These are phyloP conservation scores for Netelia virgata DNA, from an alignment of 2,888 invertebrate species.

Conservation along the genomic window DNA sequence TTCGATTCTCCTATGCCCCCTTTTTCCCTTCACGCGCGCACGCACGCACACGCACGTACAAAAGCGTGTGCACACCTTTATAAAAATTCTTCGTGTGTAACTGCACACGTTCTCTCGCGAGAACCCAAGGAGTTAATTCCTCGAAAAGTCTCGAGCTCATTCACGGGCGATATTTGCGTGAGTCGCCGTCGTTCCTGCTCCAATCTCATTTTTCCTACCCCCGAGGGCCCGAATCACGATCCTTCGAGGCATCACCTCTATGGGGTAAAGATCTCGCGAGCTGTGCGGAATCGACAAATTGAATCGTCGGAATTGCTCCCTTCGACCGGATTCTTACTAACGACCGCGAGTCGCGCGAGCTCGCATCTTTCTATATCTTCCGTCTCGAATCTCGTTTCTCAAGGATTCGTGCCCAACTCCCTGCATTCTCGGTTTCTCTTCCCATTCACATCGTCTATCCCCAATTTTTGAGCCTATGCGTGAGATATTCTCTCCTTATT, in stretches of 20 bases:
- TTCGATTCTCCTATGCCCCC: constrained; percentile 52
- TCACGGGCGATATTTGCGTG: constrained; percentile 50
- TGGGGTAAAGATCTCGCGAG: constrained; percentile 68
- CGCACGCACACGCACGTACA: constrained; percentile 40
- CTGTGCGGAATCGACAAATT: constrained; percentile 78
- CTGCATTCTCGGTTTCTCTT: too few relatives aligned
- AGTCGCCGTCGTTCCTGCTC: constrained; percentile 24
- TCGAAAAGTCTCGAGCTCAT: constrained; percentile 34
- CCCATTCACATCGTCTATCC: not conserved
- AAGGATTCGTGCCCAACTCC: not conserved
- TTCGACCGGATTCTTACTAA: constrained; percentile 71
- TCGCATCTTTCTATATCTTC: not conserved
- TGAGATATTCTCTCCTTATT: constrained; percentile 33
- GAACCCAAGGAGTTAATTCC: constrained; percentile 53
- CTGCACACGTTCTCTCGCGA: constrained; percentile 40
- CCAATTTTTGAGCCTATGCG: constrained; percentile 10
- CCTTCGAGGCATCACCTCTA: constrained; percentile 73
- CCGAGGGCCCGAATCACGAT: constrained; percentile 27
- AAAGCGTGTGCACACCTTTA: constrained; percentile 11
- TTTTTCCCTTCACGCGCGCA: constrained; percentile 18
- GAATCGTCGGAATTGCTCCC: constrained; percentile 81
- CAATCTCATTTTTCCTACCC: constrained; percentile 12
- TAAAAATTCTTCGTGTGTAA: constrained; percentile 1
- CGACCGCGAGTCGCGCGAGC: constrained; percentile 70
- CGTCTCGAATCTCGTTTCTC: not conserved